These are phyloP conservation scores for Chiridota heheva DNA, from an alignment of 35 echinoderm and acorn worm species.

Conservation along the genomic window DNA sequence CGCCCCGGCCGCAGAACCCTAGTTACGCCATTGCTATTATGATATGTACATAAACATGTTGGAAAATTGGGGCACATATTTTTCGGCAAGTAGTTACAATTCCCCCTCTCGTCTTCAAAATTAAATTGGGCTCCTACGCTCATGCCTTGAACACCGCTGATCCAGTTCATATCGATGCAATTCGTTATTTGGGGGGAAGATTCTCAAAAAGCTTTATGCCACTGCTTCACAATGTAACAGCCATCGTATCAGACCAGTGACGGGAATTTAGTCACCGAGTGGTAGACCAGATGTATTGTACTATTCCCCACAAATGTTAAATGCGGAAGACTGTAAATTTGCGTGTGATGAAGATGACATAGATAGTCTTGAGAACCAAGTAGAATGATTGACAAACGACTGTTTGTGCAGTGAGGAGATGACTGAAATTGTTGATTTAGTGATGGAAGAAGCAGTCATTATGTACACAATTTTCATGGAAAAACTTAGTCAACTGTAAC, in stretches of 20 bases:
- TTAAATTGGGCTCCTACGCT: no score
- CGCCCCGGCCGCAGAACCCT: no score
- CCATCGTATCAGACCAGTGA: slow-evolving; percentile 26
- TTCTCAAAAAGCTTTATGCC: slow-evolving; percentile 30
- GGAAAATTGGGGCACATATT: no score
- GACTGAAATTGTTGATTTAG: neutral
- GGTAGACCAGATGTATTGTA: slow-evolving; percentile 30
- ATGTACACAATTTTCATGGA: no score
- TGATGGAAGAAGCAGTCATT: slow-evolving; percentile 14
- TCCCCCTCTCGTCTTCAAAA: no score
- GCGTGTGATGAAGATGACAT: neutral
- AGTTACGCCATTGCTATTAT: no score
- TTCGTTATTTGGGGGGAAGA: slow-evolving; percentile 21
- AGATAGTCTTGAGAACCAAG: neutral
- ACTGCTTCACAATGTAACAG: slow-evolving; percentile 23
- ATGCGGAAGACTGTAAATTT: neutral
- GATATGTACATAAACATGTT: no score
- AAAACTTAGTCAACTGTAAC: no score
- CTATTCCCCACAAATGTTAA: neutral
- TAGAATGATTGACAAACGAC: neutral
- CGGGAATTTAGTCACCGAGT: slow-evolving; percentile 24
- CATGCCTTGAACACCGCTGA: slow-evolving; percentile 41
- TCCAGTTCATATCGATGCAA: slow-evolving; percentile 30
- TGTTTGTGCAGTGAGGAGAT: neutral
- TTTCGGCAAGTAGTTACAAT: no score